Evolutionary conservation across 1,140 invertebrate species (phyloP).

Genomic region (Drosophila navojoa): DNA sequence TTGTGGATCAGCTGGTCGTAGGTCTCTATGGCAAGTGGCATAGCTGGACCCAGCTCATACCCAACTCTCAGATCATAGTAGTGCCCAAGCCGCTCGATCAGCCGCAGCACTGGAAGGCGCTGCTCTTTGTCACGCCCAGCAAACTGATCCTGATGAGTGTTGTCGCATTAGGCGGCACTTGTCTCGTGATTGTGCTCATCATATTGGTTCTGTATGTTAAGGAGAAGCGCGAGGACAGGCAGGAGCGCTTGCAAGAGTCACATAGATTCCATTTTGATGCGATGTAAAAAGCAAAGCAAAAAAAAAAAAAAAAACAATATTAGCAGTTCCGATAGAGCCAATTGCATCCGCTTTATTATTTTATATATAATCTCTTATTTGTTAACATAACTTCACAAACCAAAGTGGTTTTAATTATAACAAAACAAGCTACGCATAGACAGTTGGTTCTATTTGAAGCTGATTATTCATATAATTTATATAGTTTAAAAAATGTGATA

Average conservation of each 20-base stretch:
- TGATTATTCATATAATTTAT: slow-evolving; percentile 42
- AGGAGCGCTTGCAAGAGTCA: slow-evolving; percentile 94
- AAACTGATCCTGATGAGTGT: slow-evolving; percentile 96
- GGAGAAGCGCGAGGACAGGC: slow-evolving; percentile 95
- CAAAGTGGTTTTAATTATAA: slow-evolving; percentile 8
- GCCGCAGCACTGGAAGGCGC: slow-evolving; percentile 93
- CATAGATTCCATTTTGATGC: slow-evolving; percentile 94
- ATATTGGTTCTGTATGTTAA: slow-evolving; percentile 96
- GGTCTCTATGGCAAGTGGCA: slow-evolving; percentile 89
- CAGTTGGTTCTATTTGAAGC: slow-evolving; percentile 11
- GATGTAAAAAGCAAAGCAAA: slow-evolving; percentile 85
- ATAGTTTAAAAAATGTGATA: slow-evolving; percentile 70
- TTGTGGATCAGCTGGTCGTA: slow-evolving; percentile 95
- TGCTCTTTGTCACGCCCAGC: slow-evolving; percentile 98
- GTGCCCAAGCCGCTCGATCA: slow-evolving; percentile 93
- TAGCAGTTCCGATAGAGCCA: slow-evolving; percentile 10
- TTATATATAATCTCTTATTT: slow-evolving; percentile 34
- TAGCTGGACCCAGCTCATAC: slow-evolving; percentile 97
- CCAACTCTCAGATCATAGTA: slow-evolving; percentile 98
- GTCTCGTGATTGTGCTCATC: slow-evolving; percentile 92
- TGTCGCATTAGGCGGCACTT: slow-evolving; percentile 93
- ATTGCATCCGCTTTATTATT: slow-evolving; percentile 40
- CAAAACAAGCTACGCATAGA: slow-evolving; percentile 2
- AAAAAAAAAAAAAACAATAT: slow-evolving; percentile 1
- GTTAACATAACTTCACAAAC: slow-evolving; percentile 22